A percentile compares a stretch with the other conserved stretches of the same genome.
Evolutionary conservation across 2,797 vertebrate genomes (phyloP).

Genomic region (Phalanger gymnotis): DNA sequence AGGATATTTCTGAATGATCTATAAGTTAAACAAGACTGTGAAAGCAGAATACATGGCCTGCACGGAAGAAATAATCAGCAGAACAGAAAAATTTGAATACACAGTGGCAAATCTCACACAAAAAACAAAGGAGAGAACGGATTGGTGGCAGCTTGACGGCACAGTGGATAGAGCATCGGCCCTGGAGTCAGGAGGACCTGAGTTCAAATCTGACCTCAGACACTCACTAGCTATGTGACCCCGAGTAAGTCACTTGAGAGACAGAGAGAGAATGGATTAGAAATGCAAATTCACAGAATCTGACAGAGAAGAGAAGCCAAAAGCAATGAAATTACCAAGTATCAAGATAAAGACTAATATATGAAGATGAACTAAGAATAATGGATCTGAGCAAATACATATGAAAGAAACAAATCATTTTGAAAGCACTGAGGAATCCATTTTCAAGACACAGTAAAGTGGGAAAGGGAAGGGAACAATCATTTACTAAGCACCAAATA

Average conservation of each 20-base stretch:
- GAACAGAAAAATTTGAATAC: neutral
- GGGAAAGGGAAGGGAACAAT: neutral
- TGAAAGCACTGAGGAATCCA: neutral
- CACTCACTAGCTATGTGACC: neutral
- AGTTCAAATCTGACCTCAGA: neutral
- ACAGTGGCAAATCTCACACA: neutral
- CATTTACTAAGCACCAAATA: neutral
- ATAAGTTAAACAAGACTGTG: neutral
- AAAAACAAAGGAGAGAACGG: neutral
- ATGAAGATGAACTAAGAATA: neutral
- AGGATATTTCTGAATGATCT: neutral
- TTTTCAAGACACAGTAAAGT: neutral
- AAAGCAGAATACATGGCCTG: neutral
- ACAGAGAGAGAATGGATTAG: neutral
- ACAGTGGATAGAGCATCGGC: neutral
- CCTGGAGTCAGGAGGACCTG: neutral
- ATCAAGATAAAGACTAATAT: neutral
- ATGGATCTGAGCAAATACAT: neutral
- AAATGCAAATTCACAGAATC: neutral
- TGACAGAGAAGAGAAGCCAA: neutral
- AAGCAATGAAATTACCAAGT: neutral
- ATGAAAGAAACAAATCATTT: neutral
- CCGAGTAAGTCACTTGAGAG: neutral
- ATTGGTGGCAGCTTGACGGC: neutral
- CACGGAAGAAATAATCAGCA: neutral